Evolutionary conservation across 1,140 invertebrate genomes (phyloP), one percentile per base, ranked within the genome.

Genomic region (Heliconius himera): DNA sequence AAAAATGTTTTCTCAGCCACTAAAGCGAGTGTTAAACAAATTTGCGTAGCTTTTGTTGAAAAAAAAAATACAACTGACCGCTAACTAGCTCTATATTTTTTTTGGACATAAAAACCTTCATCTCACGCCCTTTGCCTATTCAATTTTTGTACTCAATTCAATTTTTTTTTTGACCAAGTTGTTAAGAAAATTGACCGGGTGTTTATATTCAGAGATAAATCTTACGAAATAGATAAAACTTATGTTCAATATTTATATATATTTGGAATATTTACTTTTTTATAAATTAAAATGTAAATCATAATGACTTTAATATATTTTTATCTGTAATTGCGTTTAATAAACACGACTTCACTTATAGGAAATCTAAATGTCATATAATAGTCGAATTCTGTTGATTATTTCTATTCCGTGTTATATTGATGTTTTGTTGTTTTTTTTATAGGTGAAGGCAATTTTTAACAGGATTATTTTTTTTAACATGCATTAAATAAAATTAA

Each of bases 1-100:
- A 87, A 85, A 86, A 88, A 83, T 88, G 86, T 89, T 89, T 85
- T 91, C 83, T 85, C 85, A 88, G 81, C 85, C 83, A 89, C 88
- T 91, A 84, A 66, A 73, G 75, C 49, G 85, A 89, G 84, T 87
- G 87, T 87, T 86, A 79, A 85, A 87, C 88, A 88, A 91, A 90
- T 89, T 90, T 89, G 81, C 83, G 66, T 79, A 81, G 36, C 81
- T 83, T 81, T 91, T 91, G 85, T 87, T 80, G 20, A 70, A 41
- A 83, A 51, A 51, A 81, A 85, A 86, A 85, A 82, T 82, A 72
- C 73, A 60, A 88, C 78, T 91, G 90, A 88, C 90, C 89, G 82
- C 90, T 92, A 92, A 91, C 89, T 89, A 89, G 88, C 75, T 88
- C 82, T 82, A 85, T 86, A 36, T 85, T 87, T 84, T 75, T 51